phyloP scores from a whole-genome alignment of 2,888 invertebrate genomes.

The Elgonia sp. region DNA sequence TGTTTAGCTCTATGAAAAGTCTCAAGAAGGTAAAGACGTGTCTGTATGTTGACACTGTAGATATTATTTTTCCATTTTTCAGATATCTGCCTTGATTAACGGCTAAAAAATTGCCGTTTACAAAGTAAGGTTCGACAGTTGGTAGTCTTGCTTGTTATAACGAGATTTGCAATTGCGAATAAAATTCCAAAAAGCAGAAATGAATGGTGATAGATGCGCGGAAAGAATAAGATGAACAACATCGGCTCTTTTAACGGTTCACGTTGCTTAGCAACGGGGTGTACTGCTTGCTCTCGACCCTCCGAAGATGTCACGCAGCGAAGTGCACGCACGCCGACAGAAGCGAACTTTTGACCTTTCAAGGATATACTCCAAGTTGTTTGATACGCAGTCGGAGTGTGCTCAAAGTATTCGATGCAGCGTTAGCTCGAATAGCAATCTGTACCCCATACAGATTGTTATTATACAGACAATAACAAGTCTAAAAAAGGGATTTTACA shows the following conservation, averaged over 20 bases:
- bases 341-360: constrained; percentile 84
- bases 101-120: too few species aligned
- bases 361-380: constrained; percentile 74
- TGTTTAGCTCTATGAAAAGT: too few species aligned
- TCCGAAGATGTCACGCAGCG: constrained; percentile 81
- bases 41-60: too few species aligned
- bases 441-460: constrained; percentile 4
- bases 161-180: constrained; percentile 68
- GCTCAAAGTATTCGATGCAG: constrained; percentile 38
- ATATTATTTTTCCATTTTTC: too few species aligned
- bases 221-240: constrained; percentile 61
- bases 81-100: too few species aligned
- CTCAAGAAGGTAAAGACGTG: too few species aligned
- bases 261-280: constrained; percentile 81
- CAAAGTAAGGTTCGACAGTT: too few species aligned
- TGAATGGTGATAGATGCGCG: constrained; percentile 57
- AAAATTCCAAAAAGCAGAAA: constrained; percentile 76
- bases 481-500: too few species aligned
- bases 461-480: too few species aligned
- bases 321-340: constrained; percentile 74
- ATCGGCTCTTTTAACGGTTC: constrained; percentile 72
- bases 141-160: too few species aligned
- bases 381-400: constrained; percentile 52
- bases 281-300: constrained; percentile 75
- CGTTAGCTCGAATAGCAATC: constrained; percentile 25